These are phyloP conservation scores for Lathamus discolor DNA, from an alignment of 2,113 vertebrate species.

Conservation along the genomic window DNA sequence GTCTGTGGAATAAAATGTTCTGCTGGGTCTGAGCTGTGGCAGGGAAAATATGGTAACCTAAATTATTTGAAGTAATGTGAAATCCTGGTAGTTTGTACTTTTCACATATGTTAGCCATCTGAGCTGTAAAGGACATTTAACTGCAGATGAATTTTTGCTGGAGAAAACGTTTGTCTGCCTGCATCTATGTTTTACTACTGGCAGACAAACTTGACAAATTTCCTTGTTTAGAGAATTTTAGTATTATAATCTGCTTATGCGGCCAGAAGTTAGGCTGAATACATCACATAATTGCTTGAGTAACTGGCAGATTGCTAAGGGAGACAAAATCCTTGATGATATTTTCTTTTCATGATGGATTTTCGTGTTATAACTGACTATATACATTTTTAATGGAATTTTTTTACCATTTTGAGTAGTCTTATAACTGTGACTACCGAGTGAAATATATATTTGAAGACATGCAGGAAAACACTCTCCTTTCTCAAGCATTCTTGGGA, in stretches of 20 bases:
- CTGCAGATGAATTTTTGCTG: background rate
- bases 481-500: background rate
- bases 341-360: background rate
- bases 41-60: background rate
- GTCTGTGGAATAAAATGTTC: background rate
- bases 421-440: background rate
- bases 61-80: background rate
- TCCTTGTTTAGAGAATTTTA: background rate
- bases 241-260: background rate
- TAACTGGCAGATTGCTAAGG: background rate
- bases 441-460: background rate
- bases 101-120: background rate
- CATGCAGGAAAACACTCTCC: rapidly evolving
- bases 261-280: background rate
- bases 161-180: background rate
- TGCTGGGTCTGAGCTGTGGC: background rate
- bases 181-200: background rate
- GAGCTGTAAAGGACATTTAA: background rate
- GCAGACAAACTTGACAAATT: background rate
- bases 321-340: background rate
- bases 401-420: background rate
- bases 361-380: background rate
- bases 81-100: background rate
- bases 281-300: background rate
- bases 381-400: background rate